Conservation (phyloP, 2,797 vertebrate genomes). For the Acanthornis magna region DNA sequence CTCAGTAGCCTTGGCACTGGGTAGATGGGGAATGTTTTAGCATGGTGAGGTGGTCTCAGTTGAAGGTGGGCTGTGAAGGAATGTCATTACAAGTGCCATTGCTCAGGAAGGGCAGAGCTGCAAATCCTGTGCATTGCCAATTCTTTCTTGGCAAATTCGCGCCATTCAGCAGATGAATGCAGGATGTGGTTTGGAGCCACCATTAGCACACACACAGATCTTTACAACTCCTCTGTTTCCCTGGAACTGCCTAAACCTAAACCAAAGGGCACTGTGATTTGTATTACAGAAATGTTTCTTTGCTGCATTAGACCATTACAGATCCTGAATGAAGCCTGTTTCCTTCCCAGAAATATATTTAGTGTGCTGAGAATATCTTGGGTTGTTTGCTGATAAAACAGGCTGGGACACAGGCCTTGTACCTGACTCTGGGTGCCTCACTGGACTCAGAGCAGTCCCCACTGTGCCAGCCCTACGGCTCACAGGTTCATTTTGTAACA, state of each 20-base stretch:
- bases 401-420: background rate
- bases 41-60: fast-evolving
- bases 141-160: background rate
- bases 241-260: background rate
- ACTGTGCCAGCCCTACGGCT: fast-evolving
- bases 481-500: background rate
- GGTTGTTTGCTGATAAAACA: background rate
- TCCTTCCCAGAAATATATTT: background rate
- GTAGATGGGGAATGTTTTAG: background rate
- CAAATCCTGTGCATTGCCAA: background rate
- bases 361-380: background rate
- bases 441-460: background rate
- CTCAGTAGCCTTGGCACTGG: fast-evolving
- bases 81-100: background rate
- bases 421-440: background rate
- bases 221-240: background rate
- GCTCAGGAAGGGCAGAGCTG: background rate
- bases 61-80: background rate
- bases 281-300: background rate
- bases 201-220: background rate
- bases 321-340: background rate
- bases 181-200: background rate
- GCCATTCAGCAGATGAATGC: background rate
- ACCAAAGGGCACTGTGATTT: background rate
- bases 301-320: background rate